phyloP scores from a whole-genome alignment of 1,140 invertebrate genomes.

The Cardiocondyla obscurior region DNA sequence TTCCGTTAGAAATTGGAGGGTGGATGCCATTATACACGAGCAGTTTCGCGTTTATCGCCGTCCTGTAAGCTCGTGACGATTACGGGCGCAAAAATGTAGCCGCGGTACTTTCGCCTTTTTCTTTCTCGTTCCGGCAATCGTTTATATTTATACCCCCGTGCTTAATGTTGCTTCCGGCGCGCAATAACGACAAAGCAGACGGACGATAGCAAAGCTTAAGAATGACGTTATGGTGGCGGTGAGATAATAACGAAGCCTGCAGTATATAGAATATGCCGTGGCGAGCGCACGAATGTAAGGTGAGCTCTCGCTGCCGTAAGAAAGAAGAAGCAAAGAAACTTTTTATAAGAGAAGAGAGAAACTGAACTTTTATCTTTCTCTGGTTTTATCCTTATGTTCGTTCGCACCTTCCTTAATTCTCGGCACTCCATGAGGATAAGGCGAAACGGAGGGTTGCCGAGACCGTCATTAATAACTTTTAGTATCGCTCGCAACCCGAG shows the following conservation, averaged over 20 bases:
- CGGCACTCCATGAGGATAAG: not conserved
- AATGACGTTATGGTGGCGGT: constrained; percentile 43
- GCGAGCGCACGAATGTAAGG: constrained; percentile 34
- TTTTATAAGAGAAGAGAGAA: constrained; percentile 15
- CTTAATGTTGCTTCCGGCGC: constrained; percentile 41
- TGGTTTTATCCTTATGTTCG: constrained; percentile 39
- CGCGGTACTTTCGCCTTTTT: not conserved
- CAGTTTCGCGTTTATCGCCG: constrained; percentile 17
- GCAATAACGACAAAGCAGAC: constrained; percentile 46
- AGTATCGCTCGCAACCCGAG: constrained; percentile 50
- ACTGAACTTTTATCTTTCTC: constrained; percentile 61
- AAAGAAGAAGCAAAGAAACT: not conserved
- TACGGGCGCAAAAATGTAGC: constrained; percentile 12
- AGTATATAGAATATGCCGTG: constrained; percentile 51
- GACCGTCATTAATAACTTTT: constrained; percentile 61
- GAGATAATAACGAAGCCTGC: constrained; percentile 63
- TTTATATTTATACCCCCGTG: constrained; percentile 34
- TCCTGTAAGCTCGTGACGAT: not conserved
- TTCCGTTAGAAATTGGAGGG: constrained; percentile 14
- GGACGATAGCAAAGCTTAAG: constrained; percentile 51
- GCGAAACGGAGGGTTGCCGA: constrained; percentile 31
- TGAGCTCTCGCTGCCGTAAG: constrained; percentile 29
- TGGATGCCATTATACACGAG: constrained; percentile 10
- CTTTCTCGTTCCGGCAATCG: constrained; percentile 12
- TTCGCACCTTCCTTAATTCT: constrained; percentile 51